These are phyloP conservation scores for Agonopterix arenella DNA, from an alignment of 2,888 invertebrate species.

Conservation along the genomic window DNA sequence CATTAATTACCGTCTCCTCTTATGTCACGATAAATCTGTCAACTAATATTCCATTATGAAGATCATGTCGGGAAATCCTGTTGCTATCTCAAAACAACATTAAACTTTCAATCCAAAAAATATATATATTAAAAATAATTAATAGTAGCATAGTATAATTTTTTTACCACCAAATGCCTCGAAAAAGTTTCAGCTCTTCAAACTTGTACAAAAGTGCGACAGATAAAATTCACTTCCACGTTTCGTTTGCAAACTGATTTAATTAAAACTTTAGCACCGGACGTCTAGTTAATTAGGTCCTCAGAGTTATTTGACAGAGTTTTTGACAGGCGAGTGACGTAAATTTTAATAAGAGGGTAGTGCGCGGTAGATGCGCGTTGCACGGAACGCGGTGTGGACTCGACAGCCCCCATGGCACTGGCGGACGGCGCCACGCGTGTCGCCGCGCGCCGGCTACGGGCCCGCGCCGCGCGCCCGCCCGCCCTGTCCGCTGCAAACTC, in stretches of 20 bases:
- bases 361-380: constrained; percentile 14
- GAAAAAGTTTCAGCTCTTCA: constrained; percentile 30
- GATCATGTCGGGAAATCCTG: too few relatives aligned
- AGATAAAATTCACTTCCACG: constrained; percentile 40
- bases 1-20: constrained; percentile 1
- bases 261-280: constrained; percentile 25
- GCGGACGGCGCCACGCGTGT: constrained; percentile 18
- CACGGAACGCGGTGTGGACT: constrained; percentile 13
- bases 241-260: constrained; percentile 22
- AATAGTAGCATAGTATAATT: constrained; percentile 9
- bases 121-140: too few relatives aligned
- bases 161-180: constrained; percentile 27
- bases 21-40: too few relatives aligned
- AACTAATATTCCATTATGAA: too few relatives aligned
- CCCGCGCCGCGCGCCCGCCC: constrained; percentile 10
- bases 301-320: constrained; percentile 37
- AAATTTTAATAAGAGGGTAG: constrained; percentile 43
- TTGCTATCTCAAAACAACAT: too few relatives aligned
- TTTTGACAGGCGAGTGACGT: constrained; percentile 52
- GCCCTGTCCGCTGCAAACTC: constrained; percentile 35
- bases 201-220: constrained; percentile 28
- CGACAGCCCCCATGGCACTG: constrained; percentile 56
- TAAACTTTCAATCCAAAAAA: too few relatives aligned
- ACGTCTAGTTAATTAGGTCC: constrained; percentile 33
- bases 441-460: constrained; percentile 16